These are phyloP conservation scores for Cossypha dichroa DNA, from an alignment of 2,797 vertebrate genomes.

Conservation along the genomic window DNA sequence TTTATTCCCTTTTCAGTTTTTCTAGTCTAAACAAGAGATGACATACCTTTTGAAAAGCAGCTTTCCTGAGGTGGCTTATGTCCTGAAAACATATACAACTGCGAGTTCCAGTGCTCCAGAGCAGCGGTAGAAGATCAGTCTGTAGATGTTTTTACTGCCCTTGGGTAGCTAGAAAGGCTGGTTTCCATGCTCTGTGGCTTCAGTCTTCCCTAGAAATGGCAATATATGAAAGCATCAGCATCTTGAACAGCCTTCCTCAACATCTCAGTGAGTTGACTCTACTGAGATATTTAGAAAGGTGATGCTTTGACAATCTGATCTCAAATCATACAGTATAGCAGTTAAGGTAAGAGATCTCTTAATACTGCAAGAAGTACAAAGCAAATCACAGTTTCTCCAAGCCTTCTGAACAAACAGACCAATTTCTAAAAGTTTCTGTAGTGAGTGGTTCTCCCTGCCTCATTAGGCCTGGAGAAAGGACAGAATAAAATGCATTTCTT, in stretches of 20 bases:
- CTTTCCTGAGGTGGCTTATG: neutral
- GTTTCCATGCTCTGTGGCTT: neutral
- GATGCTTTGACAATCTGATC: neutral
- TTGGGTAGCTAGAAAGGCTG: neutral
- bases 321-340: neutral
- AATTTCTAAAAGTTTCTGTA: neutral
- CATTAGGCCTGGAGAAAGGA: neutral
- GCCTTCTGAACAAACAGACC: neutral
- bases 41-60: slow-evolving; percentile 18
- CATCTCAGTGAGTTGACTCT: neutral
- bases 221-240: neutral
- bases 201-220: slow-evolving; percentile 11
- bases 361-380: neutral
- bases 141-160: neutral
- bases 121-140: neutral
- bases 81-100: neutral
- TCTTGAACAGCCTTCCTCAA: neutral
- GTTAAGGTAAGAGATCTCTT: neutral
- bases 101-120: neutral
- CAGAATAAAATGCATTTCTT: neutral
- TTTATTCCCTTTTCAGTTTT: neutral
- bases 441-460: neutral
- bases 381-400: neutral
- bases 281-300: neutral
- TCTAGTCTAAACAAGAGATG: neutral